Base-by-base conservation (phyloP, 2,888 invertebrate genomes). In the Parnassius glacialis region DNA sequence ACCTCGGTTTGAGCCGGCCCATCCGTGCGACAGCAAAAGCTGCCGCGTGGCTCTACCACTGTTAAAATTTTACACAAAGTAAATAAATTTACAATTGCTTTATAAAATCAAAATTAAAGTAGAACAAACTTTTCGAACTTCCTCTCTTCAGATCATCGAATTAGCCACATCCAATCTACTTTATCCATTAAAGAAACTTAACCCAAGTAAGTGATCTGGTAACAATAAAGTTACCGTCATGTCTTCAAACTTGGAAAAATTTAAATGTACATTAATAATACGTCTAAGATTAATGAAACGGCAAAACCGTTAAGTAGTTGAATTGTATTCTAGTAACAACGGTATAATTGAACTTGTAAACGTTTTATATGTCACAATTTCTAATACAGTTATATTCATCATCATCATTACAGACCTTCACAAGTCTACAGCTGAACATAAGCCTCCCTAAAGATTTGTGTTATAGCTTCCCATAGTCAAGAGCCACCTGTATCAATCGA, bases 321-420 rank as follows among this genome's bases (percentile, higher is more conserved):
- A 68, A 69, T 71, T 73, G 68, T 75, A 79, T 73, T 71, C 79
- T 72, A 84, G 81, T 80, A 80, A 81, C 79, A 75, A 68, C 71
- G 71, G 68, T 78, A 75, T 79, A 34, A 34, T 34, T 34, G 7
- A 34, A 7, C 34, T 34, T 1, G 7, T 34, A 34, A 34, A 34
- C 7, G 34, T 34, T 34, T 34, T 7, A 34, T 34, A 7, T 34
- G 34, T 34, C 34, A 34, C 7, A 34, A 34, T 7, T 7, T 7
- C 34, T 34, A 34, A 34, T 34, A 34, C 34, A 7, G 7, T 34
- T 34, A 34, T 34, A 34, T 34, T 20, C 20, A 20, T 20, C 20
- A 20, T 20, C 2, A 2, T 20, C 20, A 20, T 20, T 20, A 20
- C 2, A 20, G 20, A 20, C 20, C 20, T 2, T 20, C 2, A 20